Base-by-base conservation (phyloP, 2,888 invertebrate genomes). In the Hyposoter dolosus region DNA sequence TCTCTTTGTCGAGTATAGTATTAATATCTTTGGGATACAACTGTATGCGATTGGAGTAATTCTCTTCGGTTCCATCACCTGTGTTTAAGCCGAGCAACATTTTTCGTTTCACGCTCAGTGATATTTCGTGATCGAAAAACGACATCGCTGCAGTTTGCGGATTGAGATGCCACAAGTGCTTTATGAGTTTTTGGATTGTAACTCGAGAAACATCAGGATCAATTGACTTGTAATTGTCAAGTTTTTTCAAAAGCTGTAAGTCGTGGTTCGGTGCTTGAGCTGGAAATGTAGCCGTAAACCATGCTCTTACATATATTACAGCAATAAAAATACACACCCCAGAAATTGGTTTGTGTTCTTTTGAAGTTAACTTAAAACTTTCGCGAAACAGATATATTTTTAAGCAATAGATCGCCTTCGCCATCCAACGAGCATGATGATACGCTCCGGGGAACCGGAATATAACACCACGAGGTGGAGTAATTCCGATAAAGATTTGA, bases 351-450 rank as follows among this genome's bases (percentile, higher is more conserved):
- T 83, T 77, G 2, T 65, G 19, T 80, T 80, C 80, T 63, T 53
- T 60, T n/a, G 75, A 1, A 50, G 71, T 80, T 32, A 86, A 43
- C 35, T 71, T 76, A 19, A 86, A 83, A 66, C 63, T 47, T 56
- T 79, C 75, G 15, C 76, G 56, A 68, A 86, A 85, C 47, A 84
- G 68, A 82, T 78, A 85, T n/a, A 85, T 87, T 66, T 87, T 87
- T 43, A 85, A 56, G 43, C 65, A 83, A 80, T 87, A 83, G 7
- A 87, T 79, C 17, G 85, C 83, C 56, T 84, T 84, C 6, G 84
- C 19, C 78, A 86, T 84, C 84, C 84, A 86, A 35, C 86, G 75
- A 50, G 84, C 84, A 53, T 84, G 85, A 60, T 86, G 79, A 63
- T 79, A 53, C 47, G 15, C 47, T 47, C 12, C 53, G 53, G 53